Evolutionary conservation across 2,888 invertebrate genomes (phyloP), one percentile per base, ranked within the genome.

Genomic region (Lasioglossum leucozonium): DNA sequence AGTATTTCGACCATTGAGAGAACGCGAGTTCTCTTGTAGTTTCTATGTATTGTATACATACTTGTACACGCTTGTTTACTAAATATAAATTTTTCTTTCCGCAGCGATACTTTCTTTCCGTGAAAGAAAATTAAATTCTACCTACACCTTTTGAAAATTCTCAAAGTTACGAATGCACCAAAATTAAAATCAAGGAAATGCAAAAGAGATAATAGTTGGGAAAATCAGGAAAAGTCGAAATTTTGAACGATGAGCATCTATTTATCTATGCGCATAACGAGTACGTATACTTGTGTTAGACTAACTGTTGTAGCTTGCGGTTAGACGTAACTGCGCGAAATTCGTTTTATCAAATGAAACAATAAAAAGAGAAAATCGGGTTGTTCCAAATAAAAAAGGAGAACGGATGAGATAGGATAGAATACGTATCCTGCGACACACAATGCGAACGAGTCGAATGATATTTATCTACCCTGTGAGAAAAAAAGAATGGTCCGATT

Each of bases 381-480:
- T n/a, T n/a, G 58, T 26, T 37, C 30, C 10, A 42, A 30, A 44
- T 22, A 79, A 74, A 40, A 58, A 40, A 18, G 26, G 34, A 65
- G 78, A 44, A 42, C 69, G 72, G 51, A 72, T 34, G n/a, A 42
- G 42, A 74, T 69, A 67, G 47, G 42, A 72, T 79, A 18, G 30
- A 73, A 79, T 30, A 13, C 40, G 16, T 42, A 71, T 44, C 73
- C 42, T 79, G 58, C 22, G 62, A 58, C 47, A 47, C 69, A 74
- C 34, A 65, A 81, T n/a, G 47, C 22, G 18, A 80, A 81, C 71
- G 42, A 1, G 69, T 40, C 18, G 16, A 79, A 37, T 34, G 47
- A 79, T 82, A 71, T 40, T 71, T 18, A 58, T 69, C 67, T 75
- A 40, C 22, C 40, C 34, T 40, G 10, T 69, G 65, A 69, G 40